A percentile compares a stretch with the other conserved stretches of the same genome.
These are phyloP conservation scores for Papilio demoleus DNA, from an alignment of 2,888 invertebrate genomes.

Conservation along the genomic window DNA sequence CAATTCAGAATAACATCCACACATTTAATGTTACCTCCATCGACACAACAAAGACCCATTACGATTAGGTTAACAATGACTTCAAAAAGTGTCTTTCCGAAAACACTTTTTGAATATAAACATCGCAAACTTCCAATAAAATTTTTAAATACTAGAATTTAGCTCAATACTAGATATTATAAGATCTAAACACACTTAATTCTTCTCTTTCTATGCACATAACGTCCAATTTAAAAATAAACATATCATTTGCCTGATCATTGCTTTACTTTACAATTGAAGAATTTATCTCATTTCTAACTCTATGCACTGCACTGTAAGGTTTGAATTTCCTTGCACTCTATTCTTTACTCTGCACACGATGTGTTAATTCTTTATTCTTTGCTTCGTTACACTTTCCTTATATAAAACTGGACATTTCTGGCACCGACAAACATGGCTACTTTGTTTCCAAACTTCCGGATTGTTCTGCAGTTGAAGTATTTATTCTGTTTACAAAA, in stretches of 20 bases:
- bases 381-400: slow-evolving; percentile 67
- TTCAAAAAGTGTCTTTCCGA: slow-evolving; percentile 42
- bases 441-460: slow-evolving; percentile 54
- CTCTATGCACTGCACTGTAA: slow-evolving; percentile 80
- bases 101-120: slow-evolving; percentile 39
- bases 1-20: slow-evolving; percentile 74
- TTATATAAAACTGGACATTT: slow-evolving; percentile 61
- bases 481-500: slow-evolving; percentile 50
- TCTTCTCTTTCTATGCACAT: slow-evolving; percentile 59
- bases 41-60: slow-evolving; percentile 58
- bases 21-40: slow-evolving; percentile 70
- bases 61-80: slow-evolving; percentile 45
- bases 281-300: slow-evolving; percentile 66
- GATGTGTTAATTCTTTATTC: slow-evolving; percentile 68
- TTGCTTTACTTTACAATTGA: slow-evolving; percentile 53
- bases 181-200: neutral
- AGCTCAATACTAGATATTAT: neutral
- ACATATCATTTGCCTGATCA: slow-evolving; percentile 61
- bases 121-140: neutral
- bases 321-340: slow-evolving; percentile 77
- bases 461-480: slow-evolving; percentile 49
- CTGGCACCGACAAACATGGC: slow-evolving; percentile 67
- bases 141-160: slow-evolving; percentile 5
- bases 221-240: slow-evolving; percentile 44
- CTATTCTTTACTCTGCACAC: slow-evolving; percentile 60